phyloP scores from a whole-genome alignment of 2,113 vertebrate genomes.

The Amia ocellicauda region DNA sequence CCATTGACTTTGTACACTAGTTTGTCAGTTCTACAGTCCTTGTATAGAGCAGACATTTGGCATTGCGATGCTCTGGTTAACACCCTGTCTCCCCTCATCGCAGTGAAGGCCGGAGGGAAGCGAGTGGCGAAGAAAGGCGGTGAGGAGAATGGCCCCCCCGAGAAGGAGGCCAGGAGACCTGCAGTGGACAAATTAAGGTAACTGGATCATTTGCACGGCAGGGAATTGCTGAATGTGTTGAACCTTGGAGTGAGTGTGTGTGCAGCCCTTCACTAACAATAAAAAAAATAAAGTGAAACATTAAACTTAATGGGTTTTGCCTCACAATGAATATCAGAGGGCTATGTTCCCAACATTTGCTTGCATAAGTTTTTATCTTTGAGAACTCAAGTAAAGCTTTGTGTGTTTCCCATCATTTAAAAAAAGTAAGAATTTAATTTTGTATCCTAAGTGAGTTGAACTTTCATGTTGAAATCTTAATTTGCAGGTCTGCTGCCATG shows the following conservation, averaged over 20 bases:
- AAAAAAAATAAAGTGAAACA: too few species aligned
- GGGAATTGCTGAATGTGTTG: background rate
- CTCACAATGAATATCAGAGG: background rate
- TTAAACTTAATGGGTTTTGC: background rate
- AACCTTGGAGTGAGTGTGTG: background rate
- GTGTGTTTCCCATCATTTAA: too few species aligned
- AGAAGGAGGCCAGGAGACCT: constrained; percentile 65
- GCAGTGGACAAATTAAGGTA: constrained; percentile 76
- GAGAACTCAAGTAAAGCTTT: too few species aligned
- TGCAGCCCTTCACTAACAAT: too few species aligned
- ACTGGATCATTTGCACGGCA: background rate
- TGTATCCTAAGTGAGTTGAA: too few species aligned
- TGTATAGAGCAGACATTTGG: too few species aligned
- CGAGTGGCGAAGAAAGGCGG: constrained; percentile 75
- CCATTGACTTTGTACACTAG: too few species aligned
- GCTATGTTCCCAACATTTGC: background rate
- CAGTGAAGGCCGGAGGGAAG: constrained; percentile 87
- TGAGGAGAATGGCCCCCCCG: constrained; percentile 65
- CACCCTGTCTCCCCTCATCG: constrained; percentile 25
- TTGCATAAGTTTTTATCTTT: too few species aligned
- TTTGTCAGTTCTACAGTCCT: too few species aligned
- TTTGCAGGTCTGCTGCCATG: constrained; percentile 58
- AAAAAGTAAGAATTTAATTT: too few species aligned
- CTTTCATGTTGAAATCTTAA: too few species aligned
- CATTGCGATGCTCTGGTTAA: background rate